These are phyloP conservation scores for Smittia sp. DNA, from an alignment of 2,888 invertebrate species.

Conservation along the genomic window DNA sequence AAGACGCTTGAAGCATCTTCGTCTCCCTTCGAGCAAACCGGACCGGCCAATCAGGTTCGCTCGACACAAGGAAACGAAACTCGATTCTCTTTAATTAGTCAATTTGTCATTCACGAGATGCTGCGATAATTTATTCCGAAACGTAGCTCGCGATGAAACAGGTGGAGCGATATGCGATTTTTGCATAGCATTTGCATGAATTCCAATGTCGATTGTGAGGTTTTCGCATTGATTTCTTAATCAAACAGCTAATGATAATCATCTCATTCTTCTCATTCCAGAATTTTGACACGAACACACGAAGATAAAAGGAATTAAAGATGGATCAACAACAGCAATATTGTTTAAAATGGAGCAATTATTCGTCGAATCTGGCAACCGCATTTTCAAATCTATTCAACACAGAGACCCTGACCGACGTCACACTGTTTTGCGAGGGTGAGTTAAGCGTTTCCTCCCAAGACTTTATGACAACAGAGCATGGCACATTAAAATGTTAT, in stretches of 20 bases:
- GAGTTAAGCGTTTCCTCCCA: conserved; percentile 51
- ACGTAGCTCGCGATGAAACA: neutral
- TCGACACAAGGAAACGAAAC: neutral
- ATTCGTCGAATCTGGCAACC: conserved; percentile 87
- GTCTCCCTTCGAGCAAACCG: neutral
- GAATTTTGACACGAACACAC: conserved; percentile 53
- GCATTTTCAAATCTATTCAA: conserved; percentile 90
- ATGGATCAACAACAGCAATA: conserved; percentile 95
- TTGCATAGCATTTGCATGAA: neutral
- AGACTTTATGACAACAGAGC: neutral
- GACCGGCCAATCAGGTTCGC: neutral
- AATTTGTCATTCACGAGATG: conserved; percentile 10
- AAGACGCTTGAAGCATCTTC: neutral
- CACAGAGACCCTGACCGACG: conserved; percentile 89
- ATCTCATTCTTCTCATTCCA: conserved; percentile 50
- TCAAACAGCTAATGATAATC: conserved; percentile 23
- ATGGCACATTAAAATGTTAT: conserved; percentile 28
- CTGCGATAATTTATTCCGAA: conserved; percentile 11
- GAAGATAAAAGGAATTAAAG: conserved; percentile 61
- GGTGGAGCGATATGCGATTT: neutral
- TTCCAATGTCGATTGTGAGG: neutral
- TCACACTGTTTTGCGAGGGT: conserved; percentile 92
- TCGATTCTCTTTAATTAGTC: neutral
- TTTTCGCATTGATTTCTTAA: conserved; percentile 1
- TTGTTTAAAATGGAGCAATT: conserved; percentile 95